Base-by-base conservation (phyloP, 2,797 vertebrate genomes). In the Nyctibius grandis region DNA sequence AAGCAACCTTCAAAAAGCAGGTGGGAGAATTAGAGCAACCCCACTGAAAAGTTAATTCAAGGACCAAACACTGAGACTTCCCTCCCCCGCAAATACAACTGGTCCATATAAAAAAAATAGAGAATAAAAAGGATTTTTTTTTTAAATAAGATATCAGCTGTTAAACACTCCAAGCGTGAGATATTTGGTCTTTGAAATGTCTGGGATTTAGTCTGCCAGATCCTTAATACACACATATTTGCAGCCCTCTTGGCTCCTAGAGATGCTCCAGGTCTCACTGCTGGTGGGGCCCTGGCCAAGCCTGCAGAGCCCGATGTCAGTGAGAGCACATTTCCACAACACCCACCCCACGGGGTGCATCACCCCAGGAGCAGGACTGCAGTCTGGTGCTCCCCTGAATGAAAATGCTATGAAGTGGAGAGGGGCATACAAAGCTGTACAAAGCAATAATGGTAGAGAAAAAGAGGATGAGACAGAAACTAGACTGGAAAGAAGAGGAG, bases 391-490 rank as follows among this genome's bases (percentile, higher is more conserved):
- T 85, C n/a, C 59, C 65, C 42, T 44, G 53, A 16, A 53, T 21
- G 6, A 75, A 56, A 70, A 5, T 1, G 1, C 25, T 3, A 0
- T 1, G 17, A 45, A 40, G 6, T 8, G 11, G 28, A 48, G 47
- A 70, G 25, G 12, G 3, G 11, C 3, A 3, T 9, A 18, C 42
- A 57, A 33, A 47, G 31, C 12, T 19, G 23, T 26, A 19, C 47
- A 54, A 65, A 61, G 40, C 14, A 47, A 12, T 9, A 73, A 45
- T 0, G 8, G 33, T 3, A 25, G 56, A 69, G 53, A 33, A 69
- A 36, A 50, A 20, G 54, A 75, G 42, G 31, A 38, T 5, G 25
- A 83, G 72, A 23, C 4, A 12, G 23, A 72, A 45, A 21, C 6
- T 15, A 28, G 42, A 29, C 12, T 34, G 14, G 42, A 45, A 85